These are phyloP conservation scores for Dolichotis patagonum DNA, from an alignment of 2,113 vertebrate species.

Conservation along the genomic window DNA sequence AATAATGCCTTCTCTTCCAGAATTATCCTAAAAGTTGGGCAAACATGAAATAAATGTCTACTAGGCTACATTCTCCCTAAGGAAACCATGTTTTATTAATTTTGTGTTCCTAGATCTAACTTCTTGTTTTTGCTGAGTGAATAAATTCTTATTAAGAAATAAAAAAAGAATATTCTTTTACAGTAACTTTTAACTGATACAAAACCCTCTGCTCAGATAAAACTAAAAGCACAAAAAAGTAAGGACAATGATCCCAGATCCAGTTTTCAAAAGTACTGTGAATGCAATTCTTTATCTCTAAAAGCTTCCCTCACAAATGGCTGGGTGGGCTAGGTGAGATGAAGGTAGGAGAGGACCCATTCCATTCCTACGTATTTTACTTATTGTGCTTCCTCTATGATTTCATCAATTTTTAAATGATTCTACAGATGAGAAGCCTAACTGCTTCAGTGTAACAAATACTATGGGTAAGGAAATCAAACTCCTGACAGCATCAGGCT, in stretches of 20 bases:
- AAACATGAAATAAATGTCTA: background rate
- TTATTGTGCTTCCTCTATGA: background rate
- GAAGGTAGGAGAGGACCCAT: background rate
- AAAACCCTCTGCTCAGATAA: background rate
- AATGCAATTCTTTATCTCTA: slow-evolving; percentile 40
- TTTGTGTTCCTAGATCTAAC: background rate
- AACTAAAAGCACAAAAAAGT: slow-evolving; percentile 22
- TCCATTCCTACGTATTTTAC: background rate
- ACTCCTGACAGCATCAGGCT: background rate
- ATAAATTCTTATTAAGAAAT: background rate
- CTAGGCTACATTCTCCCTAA: background rate
- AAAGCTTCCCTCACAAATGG: background rate
- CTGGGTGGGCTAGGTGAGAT: background rate
- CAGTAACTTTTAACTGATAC: slow-evolving; percentile 18
- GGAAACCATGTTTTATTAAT: background rate
- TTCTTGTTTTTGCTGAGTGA: background rate
- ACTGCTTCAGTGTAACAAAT: background rate
- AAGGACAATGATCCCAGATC: background rate
- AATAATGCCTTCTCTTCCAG: background rate
- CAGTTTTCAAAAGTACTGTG: background rate
- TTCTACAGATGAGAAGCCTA: background rate
- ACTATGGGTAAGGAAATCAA: background rate
- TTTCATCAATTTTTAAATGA: background rate
- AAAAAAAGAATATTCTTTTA: background rate
- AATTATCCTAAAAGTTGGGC: background rate